phyloP scores from a whole-genome alignment of 1,140 invertebrate species.

The Euwallacea fornicatus region DNA sequence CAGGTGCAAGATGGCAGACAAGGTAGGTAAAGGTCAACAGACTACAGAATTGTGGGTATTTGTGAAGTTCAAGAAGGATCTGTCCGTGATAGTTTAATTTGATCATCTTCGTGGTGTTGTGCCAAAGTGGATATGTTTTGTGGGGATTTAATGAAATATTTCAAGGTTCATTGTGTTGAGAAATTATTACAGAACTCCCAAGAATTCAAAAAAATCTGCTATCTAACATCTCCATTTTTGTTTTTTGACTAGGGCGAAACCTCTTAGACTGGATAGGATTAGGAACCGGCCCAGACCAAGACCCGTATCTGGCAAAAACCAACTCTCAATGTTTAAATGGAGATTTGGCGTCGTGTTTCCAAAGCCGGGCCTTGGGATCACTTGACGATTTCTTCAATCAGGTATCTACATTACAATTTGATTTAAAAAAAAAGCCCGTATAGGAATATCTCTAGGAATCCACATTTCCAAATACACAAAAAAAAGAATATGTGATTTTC shows the following conservation, averaged over 20 bases:
- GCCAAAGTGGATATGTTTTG: no score
- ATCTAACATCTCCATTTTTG: neutral
- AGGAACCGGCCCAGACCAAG: conserved; percentile 67
- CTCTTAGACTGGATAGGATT: conserved; percentile 74
- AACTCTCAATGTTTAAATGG: conserved; percentile 72
- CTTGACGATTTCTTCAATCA: conserved; percentile 75
- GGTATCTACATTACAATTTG: conserved; percentile 27
- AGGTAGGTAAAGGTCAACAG: conserved; percentile 48
- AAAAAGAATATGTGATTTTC: neutral
- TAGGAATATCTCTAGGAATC: no score
- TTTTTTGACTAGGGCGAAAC: conserved; percentile 58
- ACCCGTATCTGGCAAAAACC: conserved; percentile 72
- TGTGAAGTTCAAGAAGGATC: no score
- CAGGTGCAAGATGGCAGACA: conserved; percentile 44
- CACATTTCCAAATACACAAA: neutral
- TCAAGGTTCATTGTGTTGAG: no score
- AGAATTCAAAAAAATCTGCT: neutral
- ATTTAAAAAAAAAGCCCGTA: neutral
- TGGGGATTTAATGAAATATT: no score
- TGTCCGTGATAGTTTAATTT: no score
- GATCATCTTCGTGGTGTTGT: no score
- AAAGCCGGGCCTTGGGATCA: conserved; percentile 70
- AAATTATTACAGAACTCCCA: no score
- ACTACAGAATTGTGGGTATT: neutral
- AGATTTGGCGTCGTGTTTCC: conserved; percentile 79